phyloP scores from a whole-genome alignment of 2,888 invertebrate genomes.

The Bursaphelenchus okinawaensis region DNA sequence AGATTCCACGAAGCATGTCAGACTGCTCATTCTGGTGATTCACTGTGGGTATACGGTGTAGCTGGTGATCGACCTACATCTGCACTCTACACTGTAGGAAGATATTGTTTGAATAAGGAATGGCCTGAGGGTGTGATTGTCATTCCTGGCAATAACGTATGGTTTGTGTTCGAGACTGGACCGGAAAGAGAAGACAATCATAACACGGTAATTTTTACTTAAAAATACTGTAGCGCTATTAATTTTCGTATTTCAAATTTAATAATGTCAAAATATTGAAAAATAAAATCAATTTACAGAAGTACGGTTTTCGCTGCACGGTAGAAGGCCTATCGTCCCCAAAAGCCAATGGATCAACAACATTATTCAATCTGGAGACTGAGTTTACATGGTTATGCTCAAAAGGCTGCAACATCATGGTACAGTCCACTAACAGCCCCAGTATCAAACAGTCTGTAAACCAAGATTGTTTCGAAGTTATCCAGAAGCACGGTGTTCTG shows the following conservation, averaged over 20 bases:
- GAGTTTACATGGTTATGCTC: slow-evolving; percentile 52
- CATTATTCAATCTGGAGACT: slow-evolving; percentile 35
- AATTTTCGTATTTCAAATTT: not conserved
- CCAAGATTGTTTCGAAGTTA: slow-evolving; percentile 47
- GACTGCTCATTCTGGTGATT: slow-evolving; percentile 65
- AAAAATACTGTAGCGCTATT: too few species aligned
- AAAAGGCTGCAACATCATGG: slow-evolving; percentile 45
- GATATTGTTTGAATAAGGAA: slow-evolving; percentile 17
- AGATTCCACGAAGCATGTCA: slow-evolving; percentile 88
- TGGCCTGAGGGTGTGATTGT: slow-evolving; percentile 72
- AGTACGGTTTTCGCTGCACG: slow-evolving; percentile 51
- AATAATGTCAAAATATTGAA: slow-evolving; percentile 21
- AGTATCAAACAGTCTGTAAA: slow-evolving; percentile 12
- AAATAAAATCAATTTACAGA: slow-evolving; percentile 21
- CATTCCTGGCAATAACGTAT: slow-evolving; percentile 71
- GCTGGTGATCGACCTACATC: slow-evolving; percentile 16
- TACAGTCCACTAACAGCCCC: slow-evolving; percentile 11
- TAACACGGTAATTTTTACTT: slow-evolving; percentile 13
- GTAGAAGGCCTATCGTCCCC: slow-evolving; percentile 35
- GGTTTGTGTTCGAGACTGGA: slow-evolving; percentile 83
- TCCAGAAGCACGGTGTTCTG: slow-evolving; percentile 62
- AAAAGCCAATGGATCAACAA: not conserved
- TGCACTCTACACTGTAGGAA: slow-evolving; percentile 25
- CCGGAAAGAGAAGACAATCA: slow-evolving; percentile 14
- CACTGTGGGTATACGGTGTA: slow-evolving; percentile 22